phyloP scores from a whole-genome alignment of 2,113 vertebrate species.

The Neolamprologus modestus region DNA sequence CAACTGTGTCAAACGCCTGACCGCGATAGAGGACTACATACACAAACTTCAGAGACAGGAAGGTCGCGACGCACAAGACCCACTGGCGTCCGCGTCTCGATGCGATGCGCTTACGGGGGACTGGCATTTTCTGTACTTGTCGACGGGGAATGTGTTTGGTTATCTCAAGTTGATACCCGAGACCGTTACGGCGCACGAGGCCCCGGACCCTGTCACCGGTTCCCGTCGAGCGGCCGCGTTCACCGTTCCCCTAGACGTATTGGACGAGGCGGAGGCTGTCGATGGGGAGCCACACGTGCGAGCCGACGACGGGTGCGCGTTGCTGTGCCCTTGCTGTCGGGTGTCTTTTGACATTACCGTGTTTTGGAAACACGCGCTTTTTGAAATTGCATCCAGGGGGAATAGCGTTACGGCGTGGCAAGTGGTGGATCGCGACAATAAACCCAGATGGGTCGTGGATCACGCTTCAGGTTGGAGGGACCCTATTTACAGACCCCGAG shows the following conservation, averaged over 20 bases:
- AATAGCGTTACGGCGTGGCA: too few relatives aligned
- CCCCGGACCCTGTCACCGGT: neutral
- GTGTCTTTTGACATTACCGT: neutral
- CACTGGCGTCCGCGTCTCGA: neutral
- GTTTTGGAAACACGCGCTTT: neutral
- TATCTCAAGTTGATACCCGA: neutral
- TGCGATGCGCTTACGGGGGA: neutral
- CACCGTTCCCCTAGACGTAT: neutral
- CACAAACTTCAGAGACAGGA: neutral
- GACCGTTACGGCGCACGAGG: rapidly evolving
- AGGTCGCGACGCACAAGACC: neutral
- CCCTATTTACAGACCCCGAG: neutral
- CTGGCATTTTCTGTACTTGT: neutral
- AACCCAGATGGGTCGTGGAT: neutral
- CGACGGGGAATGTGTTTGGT: neutral
- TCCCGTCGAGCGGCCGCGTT: neutral
- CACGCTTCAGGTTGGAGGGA: neutral
- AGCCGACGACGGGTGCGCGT: too few relatives aligned
- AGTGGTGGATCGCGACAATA: neutral
- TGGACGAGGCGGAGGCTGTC: neutral
- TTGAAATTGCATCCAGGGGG: neutral
- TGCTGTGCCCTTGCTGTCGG: neutral
- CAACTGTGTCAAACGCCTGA: neutral
- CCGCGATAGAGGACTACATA: neutral
- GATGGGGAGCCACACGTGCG: neutral